Evolutionary conservation across 2,113 vertebrate species (phyloP).

Genomic region (Arvicanthis niloticus): DNA sequence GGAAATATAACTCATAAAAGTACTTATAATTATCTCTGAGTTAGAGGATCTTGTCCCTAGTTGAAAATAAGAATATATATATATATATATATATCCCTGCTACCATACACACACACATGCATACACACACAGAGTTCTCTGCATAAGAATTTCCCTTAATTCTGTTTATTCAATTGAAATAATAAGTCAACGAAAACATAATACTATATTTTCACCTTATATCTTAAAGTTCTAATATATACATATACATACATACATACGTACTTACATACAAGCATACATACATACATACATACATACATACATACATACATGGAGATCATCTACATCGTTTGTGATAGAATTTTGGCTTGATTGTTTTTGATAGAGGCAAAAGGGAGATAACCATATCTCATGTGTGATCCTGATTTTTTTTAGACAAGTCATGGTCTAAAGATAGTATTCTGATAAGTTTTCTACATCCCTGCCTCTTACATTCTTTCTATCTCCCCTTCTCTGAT

Average conservation of each 20-base stretch:
- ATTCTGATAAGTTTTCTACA: neutral
- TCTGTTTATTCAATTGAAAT: slow-evolving; percentile 18
- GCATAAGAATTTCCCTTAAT: neutral
- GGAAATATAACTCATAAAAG: slow-evolving; percentile 40
- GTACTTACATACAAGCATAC: too few species aligned
- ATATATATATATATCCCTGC: neutral
- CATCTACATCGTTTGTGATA: neutral
- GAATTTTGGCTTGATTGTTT: neutral
- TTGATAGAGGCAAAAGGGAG: too few species aligned
- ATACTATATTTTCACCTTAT: neutral
- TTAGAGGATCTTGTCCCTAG: slow-evolving; percentile 29
- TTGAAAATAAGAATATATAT: neutral
- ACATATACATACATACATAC: neutral
- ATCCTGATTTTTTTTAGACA: neutral
- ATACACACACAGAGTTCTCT: neutral
- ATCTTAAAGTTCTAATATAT: neutral
- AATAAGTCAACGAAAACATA: neutral
- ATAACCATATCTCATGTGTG: neutral
- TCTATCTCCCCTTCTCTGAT: neutral
- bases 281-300: neutral
- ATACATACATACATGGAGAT: neutral
- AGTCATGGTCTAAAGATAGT: neutral
- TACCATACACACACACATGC: too few species aligned
- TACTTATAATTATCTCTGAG: slow-evolving; percentile 8
- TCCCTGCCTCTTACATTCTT: neutral